Percentiles rank a stretch among this genome's conserved stretches.
phyloP scores from a whole-genome alignment of 1,140 invertebrate genomes.

The Carcinoscorpius rotundicauda region DNA sequence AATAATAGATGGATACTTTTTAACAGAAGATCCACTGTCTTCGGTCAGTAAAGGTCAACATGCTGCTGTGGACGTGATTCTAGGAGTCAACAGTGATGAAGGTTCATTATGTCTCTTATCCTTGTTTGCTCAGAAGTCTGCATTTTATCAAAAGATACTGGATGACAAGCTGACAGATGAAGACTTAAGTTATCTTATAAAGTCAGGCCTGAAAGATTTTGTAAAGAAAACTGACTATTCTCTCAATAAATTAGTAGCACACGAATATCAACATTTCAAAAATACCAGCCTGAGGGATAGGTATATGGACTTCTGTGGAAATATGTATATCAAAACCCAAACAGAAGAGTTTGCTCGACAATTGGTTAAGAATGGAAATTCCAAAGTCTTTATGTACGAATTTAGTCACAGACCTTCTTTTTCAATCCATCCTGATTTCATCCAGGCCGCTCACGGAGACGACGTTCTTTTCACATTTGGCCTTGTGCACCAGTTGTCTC shows the following conservation, averaged over 20 bases:
- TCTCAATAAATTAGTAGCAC: conserved; percentile 3
- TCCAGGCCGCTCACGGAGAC: conserved; percentile 24
- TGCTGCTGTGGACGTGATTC: conserved; percentile 14
- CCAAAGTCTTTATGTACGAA: conserved; percentile 21
- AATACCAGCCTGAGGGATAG: background rate
- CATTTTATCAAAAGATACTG: conserved; percentile 14
- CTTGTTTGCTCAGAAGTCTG: conserved; percentile 12
- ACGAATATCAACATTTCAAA: conserved; percentile 5
- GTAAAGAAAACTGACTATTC: conserved; percentile 2
- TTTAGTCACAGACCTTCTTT: conserved; percentile 23
- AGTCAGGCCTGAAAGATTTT: conserved; percentile 4
- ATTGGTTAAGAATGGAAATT: conserved; percentile 4
- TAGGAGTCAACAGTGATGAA: conserved; percentile 23
- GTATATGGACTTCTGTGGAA: conserved; percentile 23
- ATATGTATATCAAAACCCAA: conserved; percentile 18
- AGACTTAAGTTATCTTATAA: conserved; percentile 16
- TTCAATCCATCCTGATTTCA: conserved; percentile 22
- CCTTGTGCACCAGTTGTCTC: conserved; percentile 8
- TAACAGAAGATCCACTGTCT: conserved; percentile 15
- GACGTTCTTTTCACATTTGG: conserved; percentile 25
- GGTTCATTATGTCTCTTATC: conserved; percentile 22
- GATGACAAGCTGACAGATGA: conserved; percentile 8
- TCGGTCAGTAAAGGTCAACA: conserved; percentile 5
- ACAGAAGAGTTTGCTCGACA: conserved; percentile 5
- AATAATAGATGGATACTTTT: conserved; percentile 15